Base-by-base conservation (phyloP, 2,797 vertebrate genomes). In the Hafferia zeledoni region DNA sequence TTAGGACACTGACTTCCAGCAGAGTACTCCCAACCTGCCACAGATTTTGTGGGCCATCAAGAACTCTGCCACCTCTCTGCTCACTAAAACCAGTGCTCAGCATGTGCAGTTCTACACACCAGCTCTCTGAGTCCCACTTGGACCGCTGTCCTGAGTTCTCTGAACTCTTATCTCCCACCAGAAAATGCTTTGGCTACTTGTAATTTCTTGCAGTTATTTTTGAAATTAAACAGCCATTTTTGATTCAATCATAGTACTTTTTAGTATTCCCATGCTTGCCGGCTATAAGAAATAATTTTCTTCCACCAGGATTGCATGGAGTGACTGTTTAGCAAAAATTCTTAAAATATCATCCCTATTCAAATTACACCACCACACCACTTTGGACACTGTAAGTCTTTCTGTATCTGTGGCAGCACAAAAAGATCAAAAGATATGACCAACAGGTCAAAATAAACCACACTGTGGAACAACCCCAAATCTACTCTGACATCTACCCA, bases 341-440 rank as follows among this genome's bases (percentile, higher is more conserved):
- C 18, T 31, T 71, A 50, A 71, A 59, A 39, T 25, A 20, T 10
- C 33, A 55, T 49, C 33, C 17, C 35, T 37, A 25, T 35, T 30
- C 33, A 8, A 7, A 70, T 57, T 70, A 78, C 0, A 1, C 14
- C 31, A 81, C 9, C 27, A 18, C 0, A 0, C 16, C 5, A 27
- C 49, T 89, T 12, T 27, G 15, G 64, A 77, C 15, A 31, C 41
- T 68, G 55, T 65, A 77, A 83, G 20, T 19, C 39, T 44, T 23
- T 68, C 31, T 12, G 30, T 18, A 37, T 12, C 33, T 49, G 69
- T 47, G 27, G 20, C 53, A 55, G 9, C 55, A 84, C 2, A 1
- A 49, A 74, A 78, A 81, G 24, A 70, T 67, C 44, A 67, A 59
- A 67, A 93, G 7, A 35, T 5, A 35, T 5, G 8, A 52, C 7